Evolutionary conservation across 2,113 vertebrate genomes (phyloP).

Genomic region (Abramis brama): DNA sequence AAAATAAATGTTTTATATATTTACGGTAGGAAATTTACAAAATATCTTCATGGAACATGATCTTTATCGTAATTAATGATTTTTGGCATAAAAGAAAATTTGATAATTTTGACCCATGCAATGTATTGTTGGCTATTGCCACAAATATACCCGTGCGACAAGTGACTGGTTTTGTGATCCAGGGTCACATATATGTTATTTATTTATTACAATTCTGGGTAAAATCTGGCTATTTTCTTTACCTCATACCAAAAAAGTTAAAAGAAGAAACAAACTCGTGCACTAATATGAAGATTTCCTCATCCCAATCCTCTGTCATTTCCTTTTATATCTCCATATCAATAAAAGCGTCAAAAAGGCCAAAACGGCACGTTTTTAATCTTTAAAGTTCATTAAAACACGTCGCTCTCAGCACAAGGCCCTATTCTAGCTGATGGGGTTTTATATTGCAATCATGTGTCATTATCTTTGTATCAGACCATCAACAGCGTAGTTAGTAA

Average conservation of each 20-base stretch:
- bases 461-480: constrained; percentile 32
- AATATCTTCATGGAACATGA: too few relatives aligned
- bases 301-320: not conserved
- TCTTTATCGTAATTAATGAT: too few relatives aligned
- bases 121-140: too few relatives aligned
- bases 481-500: constrained; percentile 28
- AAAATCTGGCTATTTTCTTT: not conserved
- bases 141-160: too few relatives aligned
- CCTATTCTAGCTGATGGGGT: not conserved
- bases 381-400: constrained; percentile 24
- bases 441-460: constrained; percentile 37
- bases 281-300: not conserved
- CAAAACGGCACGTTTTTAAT: not conserved
- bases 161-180: too few relatives aligned
- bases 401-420: not conserved
- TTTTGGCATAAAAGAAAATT: too few relatives aligned
- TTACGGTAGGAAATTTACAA: too few relatives aligned
- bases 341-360: not conserved
- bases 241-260: not conserved
- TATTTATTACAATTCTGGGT: too few relatives aligned
- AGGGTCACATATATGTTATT: too few relatives aligned
- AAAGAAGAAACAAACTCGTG: not conserved
- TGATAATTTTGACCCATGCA: too few relatives aligned
- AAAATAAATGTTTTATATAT: too few relatives aligned
- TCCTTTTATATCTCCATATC: not conserved